Base-by-base conservation (phyloP, 2,113 vertebrate species). In the Raphicerus campestris region DNA sequence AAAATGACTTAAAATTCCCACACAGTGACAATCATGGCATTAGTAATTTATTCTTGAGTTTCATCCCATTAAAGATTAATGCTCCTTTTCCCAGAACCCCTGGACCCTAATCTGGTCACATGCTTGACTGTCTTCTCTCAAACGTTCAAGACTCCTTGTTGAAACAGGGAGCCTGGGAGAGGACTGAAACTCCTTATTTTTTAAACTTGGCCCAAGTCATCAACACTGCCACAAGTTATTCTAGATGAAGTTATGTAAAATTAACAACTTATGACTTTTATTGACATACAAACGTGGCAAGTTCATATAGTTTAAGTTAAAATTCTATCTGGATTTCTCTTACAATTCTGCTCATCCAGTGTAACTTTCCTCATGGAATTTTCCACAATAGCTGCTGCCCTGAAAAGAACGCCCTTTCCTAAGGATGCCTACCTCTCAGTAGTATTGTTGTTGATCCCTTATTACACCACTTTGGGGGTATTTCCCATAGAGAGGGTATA, bases 31-130 rank as follows among this genome's bases (percentile, higher is more conserved):
- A 96, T 45, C 35, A 56, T 51, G 86, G 30, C 93, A 92, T 94
- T 96, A 92, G 73, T 88, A 93, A 97, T 96, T 94, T 97, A 94
- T 87, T 97, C 78, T 85, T 97, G 87, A 96, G 91, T 42, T 93
- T 24, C 0, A 0, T 53, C 63, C 42, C 55, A 32, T 66, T 95
- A 53, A 47, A 95, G 39, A 89, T 94, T 83, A 92, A 66, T 63
- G 70, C 58, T 61, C 35, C 17, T 97, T 98, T 98, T 97, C 91
- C 97, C 93, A 97, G 98, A 98, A 95, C 96, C 96, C 88, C 96
- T 94, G 92, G 89, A 93, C 53, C 90, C 70, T 61, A 81, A 49
- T 81, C 53, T 82, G 26, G 8, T 93, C 51, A 51, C 19, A 73
- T 81, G 77, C 86, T 47, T 89, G 15, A 78, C 61, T 88, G 78